Evolutionary conservation across 2,888 invertebrate species (phyloP).

Genomic region (Clivina fossor): DNA sequence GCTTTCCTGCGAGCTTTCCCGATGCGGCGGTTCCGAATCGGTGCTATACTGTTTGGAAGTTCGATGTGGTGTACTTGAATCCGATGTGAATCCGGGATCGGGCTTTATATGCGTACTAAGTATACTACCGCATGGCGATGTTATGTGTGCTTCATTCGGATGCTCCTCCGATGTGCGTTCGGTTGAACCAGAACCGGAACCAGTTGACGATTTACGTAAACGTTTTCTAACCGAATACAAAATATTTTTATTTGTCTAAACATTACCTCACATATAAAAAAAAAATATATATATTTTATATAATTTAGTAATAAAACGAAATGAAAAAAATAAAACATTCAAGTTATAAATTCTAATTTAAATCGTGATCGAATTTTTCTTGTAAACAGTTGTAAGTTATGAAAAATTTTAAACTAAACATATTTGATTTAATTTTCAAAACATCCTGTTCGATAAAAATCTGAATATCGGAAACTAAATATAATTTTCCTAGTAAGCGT

Average conservation of each 20-base stretch:
- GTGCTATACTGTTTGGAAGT: conserved; percentile 47
- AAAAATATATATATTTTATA: conserved; percentile 6
- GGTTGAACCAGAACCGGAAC: conserved; percentile 58
- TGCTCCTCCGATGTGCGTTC: conserved; percentile 59
- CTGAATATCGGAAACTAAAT: too few relatives aligned
- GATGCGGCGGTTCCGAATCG: conserved; percentile 52
- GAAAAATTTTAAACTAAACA: too few relatives aligned
- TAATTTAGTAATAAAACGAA: not conserved
- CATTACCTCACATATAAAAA: not conserved
- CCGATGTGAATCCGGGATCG: conserved; percentile 49
- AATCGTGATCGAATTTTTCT: too few relatives aligned
- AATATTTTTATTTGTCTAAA: conserved; percentile 23
- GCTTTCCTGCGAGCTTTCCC: conserved; percentile 60
- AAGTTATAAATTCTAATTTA: not conserved
- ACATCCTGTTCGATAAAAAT: too few relatives aligned
- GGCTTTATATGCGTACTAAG: conserved; percentile 52
- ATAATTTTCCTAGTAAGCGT: too few relatives aligned
- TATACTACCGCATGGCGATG: conserved; percentile 53
- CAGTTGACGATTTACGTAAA: conserved; percentile 67
- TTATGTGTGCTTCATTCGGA: conserved; percentile 56
- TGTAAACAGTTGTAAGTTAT: too few relatives aligned
- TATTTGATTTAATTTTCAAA: too few relatives aligned
- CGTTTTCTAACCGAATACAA: conserved; percentile 57
- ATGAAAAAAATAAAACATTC: not conserved
- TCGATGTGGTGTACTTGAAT: conserved; percentile 42